Conservation (phyloP, 2,888 invertebrate species). For the Carterocephalus palaemon region DNA sequence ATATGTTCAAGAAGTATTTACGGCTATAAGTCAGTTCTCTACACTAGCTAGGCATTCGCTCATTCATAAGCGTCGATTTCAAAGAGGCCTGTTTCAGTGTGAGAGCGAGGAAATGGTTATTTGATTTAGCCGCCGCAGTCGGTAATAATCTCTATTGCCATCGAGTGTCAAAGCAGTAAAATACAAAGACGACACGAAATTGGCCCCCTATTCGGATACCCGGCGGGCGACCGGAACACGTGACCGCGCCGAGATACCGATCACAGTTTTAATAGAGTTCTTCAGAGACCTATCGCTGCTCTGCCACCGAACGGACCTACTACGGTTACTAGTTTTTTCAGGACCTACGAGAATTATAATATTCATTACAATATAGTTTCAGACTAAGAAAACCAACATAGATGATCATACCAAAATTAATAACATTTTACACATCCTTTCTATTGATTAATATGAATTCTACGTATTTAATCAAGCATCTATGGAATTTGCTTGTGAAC, state of each 20-base stretch:
- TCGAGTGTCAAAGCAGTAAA: conserved; percentile 26
- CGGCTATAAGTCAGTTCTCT: conserved; percentile 1
- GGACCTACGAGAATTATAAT: no score
- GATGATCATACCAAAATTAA: no score
- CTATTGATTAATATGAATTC: no score
- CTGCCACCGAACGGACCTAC: no score
- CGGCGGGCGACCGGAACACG: conserved; percentile 58
- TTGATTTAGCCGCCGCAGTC: conserved; percentile 24
- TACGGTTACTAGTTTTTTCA: no score
- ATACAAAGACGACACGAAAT: conserved; percentile 35
- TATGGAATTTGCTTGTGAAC: no score
- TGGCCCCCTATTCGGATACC: conserved; percentile 44
- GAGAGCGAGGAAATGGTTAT: conserved; percentile 23
- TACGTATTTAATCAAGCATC: no score
- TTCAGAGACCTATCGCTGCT: conserved; percentile 63
- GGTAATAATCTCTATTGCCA: conserved; percentile 28
- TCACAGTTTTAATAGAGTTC: conserved; percentile 67
- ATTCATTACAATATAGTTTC: no score
- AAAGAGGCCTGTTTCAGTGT: conserved; percentile 10
- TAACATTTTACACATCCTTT: no score
- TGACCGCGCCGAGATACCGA: conserved; percentile 63
- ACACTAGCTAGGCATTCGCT: no score
- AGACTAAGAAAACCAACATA: no score
- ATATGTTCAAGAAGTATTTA: conserved; percentile 4
- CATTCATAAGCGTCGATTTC: conserved; percentile 18